These are phyloP conservation scores for Liodrosophila aerea DNA, from an alignment of 2,888 invertebrate species.

Conservation along the genomic window DNA sequence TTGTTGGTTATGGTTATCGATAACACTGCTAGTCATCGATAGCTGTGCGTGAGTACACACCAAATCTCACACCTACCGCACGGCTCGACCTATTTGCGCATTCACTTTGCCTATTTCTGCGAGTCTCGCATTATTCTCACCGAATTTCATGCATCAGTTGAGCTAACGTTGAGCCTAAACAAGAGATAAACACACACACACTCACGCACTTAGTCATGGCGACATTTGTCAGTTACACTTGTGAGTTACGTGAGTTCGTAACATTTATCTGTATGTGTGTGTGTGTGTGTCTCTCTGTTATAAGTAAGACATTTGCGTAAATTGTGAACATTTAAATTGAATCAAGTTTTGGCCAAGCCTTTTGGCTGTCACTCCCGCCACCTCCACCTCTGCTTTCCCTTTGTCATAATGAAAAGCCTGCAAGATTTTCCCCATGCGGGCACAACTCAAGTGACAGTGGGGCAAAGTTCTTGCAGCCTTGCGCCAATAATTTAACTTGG, in stretches of 20 bases:
- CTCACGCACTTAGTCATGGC: neutral
- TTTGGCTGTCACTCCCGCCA: slow-evolving; percentile 6
- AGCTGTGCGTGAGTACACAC: too few relatives aligned
- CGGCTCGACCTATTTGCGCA: neutral
- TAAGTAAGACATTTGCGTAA: slow-evolving; percentile 33
- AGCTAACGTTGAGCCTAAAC: slow-evolving; percentile 34
- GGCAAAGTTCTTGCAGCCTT: slow-evolving; percentile 45
- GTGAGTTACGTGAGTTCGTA: slow-evolving; percentile 7
- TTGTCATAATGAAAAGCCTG: slow-evolving; percentile 18
- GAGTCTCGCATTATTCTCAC: neutral
- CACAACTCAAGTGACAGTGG: slow-evolving; percentile 36
- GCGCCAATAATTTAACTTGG: slow-evolving; percentile 49
- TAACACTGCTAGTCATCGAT: too few relatives aligned
- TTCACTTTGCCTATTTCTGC: neutral
- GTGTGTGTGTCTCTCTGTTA: slow-evolving; percentile 5
- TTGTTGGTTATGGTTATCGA: too few relatives aligned
- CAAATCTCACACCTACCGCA: too few relatives aligned
- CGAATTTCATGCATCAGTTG: slow-evolving; percentile 17
- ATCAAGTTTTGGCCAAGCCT: slow-evolving; percentile 41
- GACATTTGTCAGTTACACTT: slow-evolving; percentile 29
- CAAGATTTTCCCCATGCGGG: slow-evolving; percentile 7
- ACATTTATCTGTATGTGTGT: neutral
- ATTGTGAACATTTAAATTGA: slow-evolving; percentile 58
- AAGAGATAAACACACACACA: slow-evolving; percentile 35
- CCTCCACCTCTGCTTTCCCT: neutral